Evolutionary conservation across 2,888 invertebrate genomes (phyloP).

Genomic region (Ennomos quercinarius): DNA sequence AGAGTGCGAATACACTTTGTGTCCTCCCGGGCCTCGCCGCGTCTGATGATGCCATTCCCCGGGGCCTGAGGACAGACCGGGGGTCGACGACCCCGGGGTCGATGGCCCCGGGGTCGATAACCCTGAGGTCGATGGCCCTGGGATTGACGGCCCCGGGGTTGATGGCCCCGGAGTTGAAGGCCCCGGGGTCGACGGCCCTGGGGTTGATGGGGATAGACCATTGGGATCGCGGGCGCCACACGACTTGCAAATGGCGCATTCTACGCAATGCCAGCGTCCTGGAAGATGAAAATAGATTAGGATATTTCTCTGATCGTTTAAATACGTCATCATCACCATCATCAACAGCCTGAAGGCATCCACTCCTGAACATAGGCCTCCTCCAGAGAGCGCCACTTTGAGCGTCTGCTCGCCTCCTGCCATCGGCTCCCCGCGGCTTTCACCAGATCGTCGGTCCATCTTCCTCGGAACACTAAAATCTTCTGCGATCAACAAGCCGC

Average conservation of each 20-base stretch:
- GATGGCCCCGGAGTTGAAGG: constrained; percentile 19
- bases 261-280: constrained; percentile 95
- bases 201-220: constrained; percentile 43
- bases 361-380: no score
- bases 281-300: constrained; percentile 20
- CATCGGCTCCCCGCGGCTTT: no score
- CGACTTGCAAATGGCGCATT: constrained; percentile 89
- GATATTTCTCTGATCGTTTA: no score
- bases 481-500: no score
- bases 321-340: no score
- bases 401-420: no score
- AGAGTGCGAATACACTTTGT: constrained; percentile 84
- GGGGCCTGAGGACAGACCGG: constrained; percentile 18
- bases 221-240: constrained; percentile 85
- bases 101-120: constrained; percentile 18
- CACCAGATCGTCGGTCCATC: no score
- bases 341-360: no score
- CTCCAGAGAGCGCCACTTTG: no score
- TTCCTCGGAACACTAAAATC: no score
- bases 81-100: constrained; percentile 19
- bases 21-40: constrained; percentile 77
- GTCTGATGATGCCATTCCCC: constrained; percentile 81
- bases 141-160: constrained; percentile 20
- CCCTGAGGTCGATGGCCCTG: constrained; percentile 15
- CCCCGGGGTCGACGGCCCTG: constrained; percentile 12